Evolutionary conservation across 2,113 vertebrate species (phyloP).

Genomic region (Catharus fuscescens): DNA sequence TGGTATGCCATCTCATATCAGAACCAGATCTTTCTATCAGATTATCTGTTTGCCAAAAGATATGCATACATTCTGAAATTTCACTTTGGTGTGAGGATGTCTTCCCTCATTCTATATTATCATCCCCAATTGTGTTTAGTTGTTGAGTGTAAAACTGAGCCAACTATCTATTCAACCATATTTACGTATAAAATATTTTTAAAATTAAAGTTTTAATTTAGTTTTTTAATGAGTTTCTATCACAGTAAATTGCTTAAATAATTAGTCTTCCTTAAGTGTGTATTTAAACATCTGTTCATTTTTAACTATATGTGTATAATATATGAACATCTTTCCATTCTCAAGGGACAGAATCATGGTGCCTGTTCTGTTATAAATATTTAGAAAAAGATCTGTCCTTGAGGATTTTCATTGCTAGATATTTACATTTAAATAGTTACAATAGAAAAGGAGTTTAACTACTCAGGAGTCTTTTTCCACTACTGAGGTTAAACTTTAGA

Average conservation of each 20-base stretch:
- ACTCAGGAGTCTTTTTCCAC: neutral
- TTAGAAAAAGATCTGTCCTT: neutral
- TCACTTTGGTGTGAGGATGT: neutral
- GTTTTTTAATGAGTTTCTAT: neutral
- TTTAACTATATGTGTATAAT: neutral
- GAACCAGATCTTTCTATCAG: neutral
- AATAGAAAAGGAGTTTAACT: neutral
- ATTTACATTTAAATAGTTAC: neutral
- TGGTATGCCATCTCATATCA: neutral
- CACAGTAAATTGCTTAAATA: neutral
- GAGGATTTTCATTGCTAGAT: neutral
- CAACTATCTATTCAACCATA: neutral
- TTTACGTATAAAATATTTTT: neutral
- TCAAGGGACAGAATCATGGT: neutral
- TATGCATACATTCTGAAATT: neutral
- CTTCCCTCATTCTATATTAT: neutral
- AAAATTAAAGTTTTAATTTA: neutral
- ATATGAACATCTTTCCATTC: neutral
- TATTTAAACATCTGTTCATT: neutral
- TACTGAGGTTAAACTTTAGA: neutral
- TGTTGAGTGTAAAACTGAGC: neutral
- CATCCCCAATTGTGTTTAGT: neutral
- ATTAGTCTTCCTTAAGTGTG: neutral
- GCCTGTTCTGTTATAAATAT: neutral
- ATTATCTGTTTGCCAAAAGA: neutral